phyloP scores from a whole-genome alignment of 2,888 invertebrate genomes.

The Caenorhabditis afra region DNA sequence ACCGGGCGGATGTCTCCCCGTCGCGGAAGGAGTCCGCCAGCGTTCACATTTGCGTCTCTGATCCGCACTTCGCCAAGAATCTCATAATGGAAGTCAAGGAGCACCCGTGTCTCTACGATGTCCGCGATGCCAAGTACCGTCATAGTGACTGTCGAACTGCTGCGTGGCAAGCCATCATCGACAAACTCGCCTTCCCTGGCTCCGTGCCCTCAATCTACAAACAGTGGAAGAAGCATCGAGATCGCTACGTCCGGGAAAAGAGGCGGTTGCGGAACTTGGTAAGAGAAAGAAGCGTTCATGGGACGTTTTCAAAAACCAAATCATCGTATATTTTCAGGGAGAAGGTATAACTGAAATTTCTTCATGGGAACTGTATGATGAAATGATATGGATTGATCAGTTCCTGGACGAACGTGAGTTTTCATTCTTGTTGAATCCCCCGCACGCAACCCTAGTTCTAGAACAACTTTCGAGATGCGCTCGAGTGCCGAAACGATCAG shows the following conservation, averaged over 20 bases:
- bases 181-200: background rate
- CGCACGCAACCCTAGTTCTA: constrained; percentile 20
- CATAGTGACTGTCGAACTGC: constrained; percentile 69
- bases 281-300: background rate
- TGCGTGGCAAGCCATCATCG: constrained; percentile 64
- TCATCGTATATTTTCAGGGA: constrained; percentile 17
- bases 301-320: no score
- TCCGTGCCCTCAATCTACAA: constrained; percentile 70
- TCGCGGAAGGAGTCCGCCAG: constrained; percentile 64
- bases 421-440: no score
- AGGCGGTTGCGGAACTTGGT: constrained; percentile 59
- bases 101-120: constrained; percentile 73
- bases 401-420: constrained; percentile 72
- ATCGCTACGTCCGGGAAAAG: constrained; percentile 77
- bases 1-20: constrained; percentile 70
- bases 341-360: constrained; percentile 61
- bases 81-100: constrained; percentile 66
- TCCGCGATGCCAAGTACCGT: constrained; percentile 73
- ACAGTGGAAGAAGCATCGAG: constrained; percentile 79
- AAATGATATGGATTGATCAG: constrained; percentile 76
- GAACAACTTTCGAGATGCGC: constrained; percentile 59
- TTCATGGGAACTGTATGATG: constrained; percentile 71
- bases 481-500: constrained; percentile 59
- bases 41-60: constrained; percentile 65
- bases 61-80: constrained; percentile 66